Base-by-base conservation (phyloP, 2,797 vertebrate genomes). In the Poecilia wingei region DNA sequence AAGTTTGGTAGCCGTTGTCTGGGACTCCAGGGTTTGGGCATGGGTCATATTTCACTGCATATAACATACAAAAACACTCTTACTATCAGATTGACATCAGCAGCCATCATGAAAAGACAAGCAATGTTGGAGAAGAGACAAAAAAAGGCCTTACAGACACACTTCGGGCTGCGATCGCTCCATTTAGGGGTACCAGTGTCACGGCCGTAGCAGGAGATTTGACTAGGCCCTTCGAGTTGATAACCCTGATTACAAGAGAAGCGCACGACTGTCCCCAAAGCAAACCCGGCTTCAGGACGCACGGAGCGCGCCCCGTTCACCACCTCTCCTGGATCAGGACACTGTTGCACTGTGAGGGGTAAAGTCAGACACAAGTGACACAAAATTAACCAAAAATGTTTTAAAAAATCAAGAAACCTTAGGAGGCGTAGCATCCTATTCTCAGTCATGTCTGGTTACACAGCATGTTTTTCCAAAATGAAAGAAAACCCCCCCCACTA, bases 151-250 rank as follows among this genome's bases (percentile, higher is more conserved):
- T 97, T 91, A 98, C 97, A 94, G 94, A 97, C 97, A 94, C 97
- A 98, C 85, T 98, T 98, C 20, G 97, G 97, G 89, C 97, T 97
- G 78, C 97, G 96, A 91, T 98, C 97, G 1, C 97, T 98, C 97
- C 97, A 98, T 80, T 98, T 98, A 43, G 97, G 97, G 28, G 96
- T 97, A 53, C 97, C 97, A 0, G 96, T 97, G 94, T 98, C 97
- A 49, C 97, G 95, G 53, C 95, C 97, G 6, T 97, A 97, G 92
- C 97, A 98, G 47, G 97, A 97, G 86, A 98, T 97, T 18, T 96
- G 95, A 10, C 95, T 95, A 1, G 97, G 96, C 43, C 97, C 97
- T 81, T 98, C 97, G 49, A 98, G 94, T 74, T 97, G 96, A 72
- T 98, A 98, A 71, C 97, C 97, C 10, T 98, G 97, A 81, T 97